Conservation (phyloP, 1,140 invertebrate genomes). For the Dufourea novaeangliae region DNA sequence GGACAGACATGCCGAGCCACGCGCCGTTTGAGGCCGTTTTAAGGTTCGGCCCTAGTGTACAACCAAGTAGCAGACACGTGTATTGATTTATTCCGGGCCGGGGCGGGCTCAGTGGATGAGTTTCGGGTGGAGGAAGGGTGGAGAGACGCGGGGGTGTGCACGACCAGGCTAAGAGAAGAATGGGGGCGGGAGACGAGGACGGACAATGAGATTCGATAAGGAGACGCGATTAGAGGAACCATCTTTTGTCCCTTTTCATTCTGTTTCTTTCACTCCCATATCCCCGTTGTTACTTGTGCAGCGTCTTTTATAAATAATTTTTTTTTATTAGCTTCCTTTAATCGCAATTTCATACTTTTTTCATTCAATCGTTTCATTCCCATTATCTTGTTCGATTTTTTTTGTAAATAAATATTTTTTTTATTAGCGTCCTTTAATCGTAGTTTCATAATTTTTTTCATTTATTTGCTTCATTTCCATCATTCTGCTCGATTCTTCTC, state of each 20-base stretch:
- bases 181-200: neutral
- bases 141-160: slow-evolving; percentile 23
- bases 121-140: slow-evolving; percentile 2
- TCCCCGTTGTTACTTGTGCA: neutral
- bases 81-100: slow-evolving; percentile 81
- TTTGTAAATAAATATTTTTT: no score
- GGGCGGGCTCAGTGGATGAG: slow-evolving; percentile 61
- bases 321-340: neutral
- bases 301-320: no score
- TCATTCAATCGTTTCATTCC: neutral
- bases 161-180: slow-evolving; percentile 36
- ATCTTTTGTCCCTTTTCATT: slow-evolving; percentile 22
- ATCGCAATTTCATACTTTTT: neutral
- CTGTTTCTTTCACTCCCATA: neutral
- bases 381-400: no score
- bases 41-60: slow-evolving; percentile 69
- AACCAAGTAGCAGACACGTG: slow-evolving; percentile 79
- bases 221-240: slow-evolving; percentile 54
- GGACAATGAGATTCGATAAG: slow-evolving; percentile 25
- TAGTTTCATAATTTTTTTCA: no score
- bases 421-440: no score
- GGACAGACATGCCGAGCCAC: no score
- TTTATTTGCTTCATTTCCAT: no score
- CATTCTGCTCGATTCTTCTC: no score
- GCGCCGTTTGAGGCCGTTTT: no score